Base-by-base conservation (phyloP, 2,888 invertebrate species). In the Habroteleia sp. region DNA sequence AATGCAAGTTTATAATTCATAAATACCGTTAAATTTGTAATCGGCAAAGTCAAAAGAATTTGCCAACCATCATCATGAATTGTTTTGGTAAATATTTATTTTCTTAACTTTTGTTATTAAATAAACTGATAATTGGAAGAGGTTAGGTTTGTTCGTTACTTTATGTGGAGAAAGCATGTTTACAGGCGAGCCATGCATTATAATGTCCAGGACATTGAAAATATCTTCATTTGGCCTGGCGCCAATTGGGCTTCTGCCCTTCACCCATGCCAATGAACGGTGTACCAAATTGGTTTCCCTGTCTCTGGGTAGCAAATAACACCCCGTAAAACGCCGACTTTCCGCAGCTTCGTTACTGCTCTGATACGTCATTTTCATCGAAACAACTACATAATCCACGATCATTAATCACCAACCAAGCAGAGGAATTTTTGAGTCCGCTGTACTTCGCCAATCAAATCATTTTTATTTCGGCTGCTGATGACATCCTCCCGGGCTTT, bases 191-290 rank as follows among this genome's bases (percentile, higher is more conserved):
- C 16, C 33, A 14, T 27, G 56, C 56, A 41, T 72, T 60, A n/a
- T n/a, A 69, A 69, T 76, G 76, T 79, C 77, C 76, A 80, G 83
- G 82, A 84, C 85, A 84, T 86, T 84, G 85, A 84, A 83, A 84
- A 84, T 84, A 82, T 84, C 83, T 82, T 84, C 79, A 83, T 84
- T 85, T 87, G 87, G 88, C 86, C 7, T n/a, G 3, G 37, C 31
- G 81, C 87, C 88, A 88, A 87, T 86, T 86, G 87, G 86, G 84
- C 82, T 82, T 76, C 77, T 86, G 87, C 86, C 86, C 85, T 86
- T 88, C 86, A 84, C 81, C 83, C 81, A 84, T 83, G 85, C 85
- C 85, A 85, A 81, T 85, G 82, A 83, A 84, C 84, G 82, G 79
- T 85, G 83, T 82, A 83, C 83, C 80, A 84, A 85, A 84, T 85